Evolutionary conservation across 2,113 vertebrate genomes (phyloP).

Genomic region (Carassius auratus): DNA sequence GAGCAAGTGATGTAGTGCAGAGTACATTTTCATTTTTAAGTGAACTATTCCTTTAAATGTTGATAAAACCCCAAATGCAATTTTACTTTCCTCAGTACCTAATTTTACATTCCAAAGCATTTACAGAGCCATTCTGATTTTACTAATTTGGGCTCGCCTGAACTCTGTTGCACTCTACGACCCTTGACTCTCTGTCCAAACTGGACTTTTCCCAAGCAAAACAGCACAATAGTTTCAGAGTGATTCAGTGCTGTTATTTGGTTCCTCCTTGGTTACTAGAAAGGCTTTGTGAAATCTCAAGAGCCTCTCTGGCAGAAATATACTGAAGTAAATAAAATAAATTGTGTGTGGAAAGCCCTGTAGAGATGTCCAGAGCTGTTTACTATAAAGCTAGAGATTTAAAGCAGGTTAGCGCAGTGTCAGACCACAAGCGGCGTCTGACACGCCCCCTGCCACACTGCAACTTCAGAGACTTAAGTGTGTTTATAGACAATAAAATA

Average conservation of each 20-base stretch:
- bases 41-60: not conserved
- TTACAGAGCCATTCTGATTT: conserved; percentile 42
- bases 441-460: conserved; percentile 11
- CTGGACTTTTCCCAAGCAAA: conserved; percentile 74
- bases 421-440: conserved; percentile 53
- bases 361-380: conserved; percentile 75
- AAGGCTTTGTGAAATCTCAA: conserved; percentile 70
- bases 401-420: conserved; percentile 73
- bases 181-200: conserved; percentile 48
- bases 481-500: conserved; percentile 66
- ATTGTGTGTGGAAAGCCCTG: conserved; percentile 69
- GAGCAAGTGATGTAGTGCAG: not conserved
- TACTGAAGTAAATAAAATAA: conserved; percentile 71
- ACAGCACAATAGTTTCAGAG: conserved; percentile 76
- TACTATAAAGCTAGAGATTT: conserved; percentile 78
- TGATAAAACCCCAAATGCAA: not conserved
- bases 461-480: conserved; percentile 56
- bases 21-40: not conserved
- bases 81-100: conserved; percentile 40
- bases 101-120: conserved; percentile 35
- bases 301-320: conserved; percentile 70
- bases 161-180: conserved; percentile 28
- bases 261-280: conserved; percentile 77
- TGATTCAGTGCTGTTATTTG: conserved; percentile 80
- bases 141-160: conserved; percentile 36